Evolutionary conservation across 2,888 invertebrate genomes (phyloP), one percentile per base, ranked within the genome.

Genomic region (Dryobota labecula): DNA sequence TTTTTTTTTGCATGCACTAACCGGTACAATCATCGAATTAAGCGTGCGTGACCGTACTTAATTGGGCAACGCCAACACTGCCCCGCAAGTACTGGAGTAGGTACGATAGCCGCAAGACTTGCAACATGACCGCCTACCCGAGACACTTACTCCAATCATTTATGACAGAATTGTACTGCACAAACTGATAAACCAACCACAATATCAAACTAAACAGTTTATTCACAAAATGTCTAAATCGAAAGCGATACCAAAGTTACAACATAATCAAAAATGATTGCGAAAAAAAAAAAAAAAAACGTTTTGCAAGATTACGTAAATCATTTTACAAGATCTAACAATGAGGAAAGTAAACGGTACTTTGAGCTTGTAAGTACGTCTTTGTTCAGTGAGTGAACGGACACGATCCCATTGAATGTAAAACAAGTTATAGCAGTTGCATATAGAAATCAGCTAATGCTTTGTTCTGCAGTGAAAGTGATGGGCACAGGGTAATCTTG

Each of bases 381-480:
- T 75, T 84, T 82, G 78, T 86, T 73, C 72, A 43, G 43, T 41
- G 45, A 80, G 56, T 74, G 76, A 84, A 71, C 56, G 76, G 71
- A 70, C 73, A 86, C 82, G 82, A 78, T 85, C 79, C 85, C 86
- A 92, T 91, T 91, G 88, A 92, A 91, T 91, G 90, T 89, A 86
- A 91, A 92, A 88, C 89, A 82, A 75, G 86, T 69, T 82, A 73
- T 78, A 82, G 33, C 47, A 63, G 77, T 71, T 77, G 83, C 69
- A 79, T 92, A 92, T 92, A 92, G 94, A 94, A 94, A 94, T 94
- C 83, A 73, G 70, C 58, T 86, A 86, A 89, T 94, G 94, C 94
- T 95, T 95, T 93, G 93, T 93, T 84, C 76, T 73, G 57, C 43
- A 76, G 93, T 89, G 93, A 93, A 94, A 94, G 94, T 90, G 86